Base-by-base conservation (phyloP, 2,888 invertebrate species). In the Sphaerophoria rueppellii region DNA sequence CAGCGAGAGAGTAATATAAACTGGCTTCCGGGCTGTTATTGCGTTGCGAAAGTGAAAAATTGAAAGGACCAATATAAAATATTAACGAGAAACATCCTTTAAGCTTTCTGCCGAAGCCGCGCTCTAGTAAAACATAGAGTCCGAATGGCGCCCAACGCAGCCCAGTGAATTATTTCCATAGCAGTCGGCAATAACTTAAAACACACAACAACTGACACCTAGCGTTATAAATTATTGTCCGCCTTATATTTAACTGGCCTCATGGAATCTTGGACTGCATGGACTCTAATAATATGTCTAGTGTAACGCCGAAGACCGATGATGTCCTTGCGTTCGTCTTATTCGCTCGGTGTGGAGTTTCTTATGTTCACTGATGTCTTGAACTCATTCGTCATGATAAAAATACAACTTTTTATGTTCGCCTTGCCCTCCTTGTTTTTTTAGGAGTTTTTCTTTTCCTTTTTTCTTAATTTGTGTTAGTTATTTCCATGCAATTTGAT, bases 161-260 rank as follows among this genome's bases (percentile, higher is more conserved):
- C 9, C 7, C 57, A 71, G 80, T 85, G 65, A 81, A 81, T 85
- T 76, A 73, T 85, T 81, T 81, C 54, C 69, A 73, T 69, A 76
- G 76, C 60, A 80, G 76, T 70, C 34, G 61, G 79, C 79, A 65
- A 83, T 79, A 83, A 83, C 35, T 83, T 83, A 40, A 61, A 55
- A 57, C 50, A 63, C 60, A 69, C 67, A 79, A 54, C 71, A 9
- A 50, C 63, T 40, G 63, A 78, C 76, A 75, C 72, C 72, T 85
- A 80, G 75, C 72, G 69, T 81, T 85, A 73, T 76, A 77, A 76
- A 63, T 76, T 67, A 58, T 69, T 70, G 46, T 40, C 54, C 71
- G 48, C 69, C 54, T 65, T 67, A 54, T 58, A 77, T 77, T 71
- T 75, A 55, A 54, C 79, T 75, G 60, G 70, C 54, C 70, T 40